Base-by-base conservation (phyloP, 2,797 vertebrate species). In the Gouania willdenowi region DNA sequence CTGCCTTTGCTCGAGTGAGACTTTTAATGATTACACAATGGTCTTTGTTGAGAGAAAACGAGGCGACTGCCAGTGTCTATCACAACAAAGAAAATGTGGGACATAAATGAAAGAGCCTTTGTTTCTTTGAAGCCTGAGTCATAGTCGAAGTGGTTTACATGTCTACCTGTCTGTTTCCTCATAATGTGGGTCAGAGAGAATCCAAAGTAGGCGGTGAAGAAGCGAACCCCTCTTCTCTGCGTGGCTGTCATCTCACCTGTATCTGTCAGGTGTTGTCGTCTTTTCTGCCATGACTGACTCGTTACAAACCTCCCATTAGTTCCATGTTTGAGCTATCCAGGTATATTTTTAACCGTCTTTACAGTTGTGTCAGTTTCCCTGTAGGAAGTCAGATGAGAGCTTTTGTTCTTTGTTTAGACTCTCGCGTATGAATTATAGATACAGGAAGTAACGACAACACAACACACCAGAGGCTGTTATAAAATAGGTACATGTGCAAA, bases 371-470 rank as follows among this genome's bases (percentile, higher is more conserved):
- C 17, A 37, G 40, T 60, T 70, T 49, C 53, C 40, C 67, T 26
- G 65, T 52, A 48, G 57, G 50, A 25, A 49, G 67, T 65, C 44
- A 52, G 43, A 66, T 76, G 53, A 59, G 66, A 73, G 56, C 54
- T 18, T 62, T 61, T 32, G 57, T 66, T 79, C 74, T 84, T 76
- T 84, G 74, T 82, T 74, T 77, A 57, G 58, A 66, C 60, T 28
- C 40, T 34, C 39, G 19, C 39, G 46, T 66, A 78, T 86, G 71
- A 86, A 86, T 89, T 81, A 82, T 86, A 73, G 72, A 86, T 80
- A 41, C 54, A 58, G 68, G 56, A 70, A 70, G 66, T 63, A 29
- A 42, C 58, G 59, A 49, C 19, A 55, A 41, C 26, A 51, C 37
- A 30, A 14, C 33, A 33, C 37, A 41, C 45, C 4, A 17, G 27